Base-by-base conservation (phyloP, 1,140 invertebrate species). In the Dolichoris vasculosae region DNA sequence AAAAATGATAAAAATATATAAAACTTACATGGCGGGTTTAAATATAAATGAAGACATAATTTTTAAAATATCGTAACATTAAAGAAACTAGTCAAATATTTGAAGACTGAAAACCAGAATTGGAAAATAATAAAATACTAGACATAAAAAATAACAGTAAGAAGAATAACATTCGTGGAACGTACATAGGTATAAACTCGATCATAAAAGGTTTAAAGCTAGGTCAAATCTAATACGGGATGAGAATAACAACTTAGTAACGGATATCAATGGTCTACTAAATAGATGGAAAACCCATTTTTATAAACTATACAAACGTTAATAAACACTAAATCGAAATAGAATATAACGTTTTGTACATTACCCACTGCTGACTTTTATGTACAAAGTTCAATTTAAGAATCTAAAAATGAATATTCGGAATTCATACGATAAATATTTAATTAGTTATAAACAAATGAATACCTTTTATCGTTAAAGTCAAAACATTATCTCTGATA, bases 71-170 rank as follows among this genome's bases (percentile, higher is more conserved):
- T 71, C 9, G 11, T 40, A 20, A 32, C 67, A 40, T 40, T 40
- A 71, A 71, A 23, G 17, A 40, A 71, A 71, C 35, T 40, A 40
- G 35, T 71, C 4, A 20, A 67, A 71, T 71, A 26, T 69, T 69
- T 35, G 67, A 71, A 11, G 67, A 71, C 67, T 71, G 17, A 40
- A 23, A 40, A 71, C 32, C 35, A 38, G 35, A 71, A 40, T 71
- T 67, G 64, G 64, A 67, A 67, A 67, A 67, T 67, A 67, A 67
- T 67, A 67, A 67, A 67, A 67, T 35, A 67, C 64, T 67, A 67
- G 64, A 67, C 30, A 67, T 67, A 67, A 67, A 67, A 67, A 71
- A 40, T 40, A 71, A 26, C 32, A 71, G 6, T 9, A 71, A 40
- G 67, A 32, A 67, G 63, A 67, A 67, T 67, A 67, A 67, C 63